These are phyloP conservation scores for Tichodroma muraria DNA, from an alignment of 2,113 vertebrate species.

Conservation along the genomic window DNA sequence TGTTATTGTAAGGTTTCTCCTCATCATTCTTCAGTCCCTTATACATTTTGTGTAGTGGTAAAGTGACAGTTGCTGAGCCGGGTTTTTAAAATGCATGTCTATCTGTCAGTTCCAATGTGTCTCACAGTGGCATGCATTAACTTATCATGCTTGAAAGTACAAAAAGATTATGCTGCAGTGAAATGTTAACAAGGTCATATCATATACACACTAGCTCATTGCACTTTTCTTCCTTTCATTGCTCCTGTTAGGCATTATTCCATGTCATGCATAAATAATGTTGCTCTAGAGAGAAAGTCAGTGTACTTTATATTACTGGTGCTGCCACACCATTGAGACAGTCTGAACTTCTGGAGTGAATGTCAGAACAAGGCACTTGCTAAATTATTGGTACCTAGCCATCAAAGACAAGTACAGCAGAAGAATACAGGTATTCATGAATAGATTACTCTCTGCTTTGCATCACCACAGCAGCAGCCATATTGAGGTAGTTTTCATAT, in stretches of 20 bases:
- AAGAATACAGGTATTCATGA: conserved; percentile 6
- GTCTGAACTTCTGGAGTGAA: conserved; percentile 31
- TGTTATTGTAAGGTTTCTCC: background rate
- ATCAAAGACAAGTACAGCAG: background rate
- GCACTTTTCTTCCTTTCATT: conserved; percentile 54
- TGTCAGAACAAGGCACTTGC: conserved; percentile 2
- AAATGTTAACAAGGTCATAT: conserved; percentile 60
- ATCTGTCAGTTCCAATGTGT: conserved; percentile 11
- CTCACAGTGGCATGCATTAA: conserved; percentile 13
- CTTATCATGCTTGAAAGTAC: conserved; percentile 34
- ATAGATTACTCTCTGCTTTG: conserved; percentile 36
- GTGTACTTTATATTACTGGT: background rate
- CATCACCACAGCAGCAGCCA: background rate
- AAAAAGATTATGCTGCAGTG: conserved; percentile 32
- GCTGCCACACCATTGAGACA: background rate
- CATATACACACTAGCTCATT: conserved; percentile 27
- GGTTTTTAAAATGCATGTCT: conserved; percentile 34
- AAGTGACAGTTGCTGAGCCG: background rate
- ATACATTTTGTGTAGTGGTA: background rate
- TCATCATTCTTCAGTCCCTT: background rate
- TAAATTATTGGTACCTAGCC: background rate
- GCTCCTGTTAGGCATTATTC: conserved; percentile 31
- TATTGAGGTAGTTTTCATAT: conserved; percentile 34
- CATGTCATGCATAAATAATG: conserved; percentile 53
- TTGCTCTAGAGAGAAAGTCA: conserved; percentile 15